A percentile compares a stretch with the other conserved stretches of the same genome.
These are phyloP conservation scores for Ormyrus pomaceus DNA, from an alignment of 2,888 invertebrate species.

Conservation along the genomic window DNA sequence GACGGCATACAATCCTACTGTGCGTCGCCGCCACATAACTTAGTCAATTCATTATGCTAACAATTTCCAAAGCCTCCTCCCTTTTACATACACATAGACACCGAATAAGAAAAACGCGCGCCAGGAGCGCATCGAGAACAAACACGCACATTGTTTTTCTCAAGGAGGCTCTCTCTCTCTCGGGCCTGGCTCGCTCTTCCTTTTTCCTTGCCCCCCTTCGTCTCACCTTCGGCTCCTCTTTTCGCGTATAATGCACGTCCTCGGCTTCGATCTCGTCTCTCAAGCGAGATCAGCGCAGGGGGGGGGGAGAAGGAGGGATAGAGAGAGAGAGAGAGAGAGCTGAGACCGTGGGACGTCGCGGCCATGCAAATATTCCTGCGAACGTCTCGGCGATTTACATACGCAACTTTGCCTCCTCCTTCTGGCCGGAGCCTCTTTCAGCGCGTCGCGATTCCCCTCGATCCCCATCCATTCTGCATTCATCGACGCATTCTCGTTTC, in stretches of 20 bases:
- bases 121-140: constrained; percentile 12
- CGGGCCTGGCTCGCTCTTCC: background rate
- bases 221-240: constrained; percentile 29
- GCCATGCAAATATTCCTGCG: constrained; percentile 61
- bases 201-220: background rate
- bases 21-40: constrained; percentile 20
- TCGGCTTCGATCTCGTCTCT: constrained; percentile 56
- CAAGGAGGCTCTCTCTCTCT: constrained; percentile 5
- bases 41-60: constrained; percentile 44
- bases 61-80: constrained; percentile 24
- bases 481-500: constrained; percentile 70
- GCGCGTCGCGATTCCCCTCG: constrained; percentile 61
- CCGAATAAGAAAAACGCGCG: constrained; percentile 29
- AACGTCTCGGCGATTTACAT: constrained; percentile 66
- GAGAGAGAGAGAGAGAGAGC: background rate
- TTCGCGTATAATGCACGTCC: constrained; percentile 52
- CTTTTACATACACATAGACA: background rate
- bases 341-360: constrained; percentile 61
- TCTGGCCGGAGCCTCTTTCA: constrained; percentile 46
- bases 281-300: constrained; percentile 46
- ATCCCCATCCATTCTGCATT: constrained; percentile 68
- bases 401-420: constrained; percentile 63
- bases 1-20: constrained; percentile 1
- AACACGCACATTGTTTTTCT: constrained; percentile 43
- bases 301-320: background rate